These are phyloP conservation scores for Lerema accius DNA, from an alignment of 1,140 invertebrate species.

Conservation along the genomic window DNA sequence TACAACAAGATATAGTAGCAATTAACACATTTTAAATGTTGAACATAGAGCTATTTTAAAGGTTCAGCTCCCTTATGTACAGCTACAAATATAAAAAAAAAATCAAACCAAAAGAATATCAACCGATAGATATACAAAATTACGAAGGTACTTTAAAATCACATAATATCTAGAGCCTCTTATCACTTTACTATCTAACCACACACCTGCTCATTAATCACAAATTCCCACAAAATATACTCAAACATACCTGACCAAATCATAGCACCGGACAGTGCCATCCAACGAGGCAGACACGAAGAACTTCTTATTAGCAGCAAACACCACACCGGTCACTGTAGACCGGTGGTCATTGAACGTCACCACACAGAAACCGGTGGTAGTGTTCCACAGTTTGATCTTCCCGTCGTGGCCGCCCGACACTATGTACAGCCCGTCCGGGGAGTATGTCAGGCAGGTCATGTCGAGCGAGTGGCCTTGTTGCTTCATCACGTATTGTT, in stretches of 20 bases:
- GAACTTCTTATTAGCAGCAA: constrained; percentile 96
- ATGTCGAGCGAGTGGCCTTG: constrained; percentile 97
- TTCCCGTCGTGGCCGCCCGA: constrained; percentile 98
- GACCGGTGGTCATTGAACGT: constrained; percentile 96
- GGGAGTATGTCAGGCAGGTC: constrained; percentile 94
- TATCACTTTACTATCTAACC: too few species aligned
- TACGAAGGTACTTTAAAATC: too few species aligned
- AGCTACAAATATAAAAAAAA: too few species aligned
- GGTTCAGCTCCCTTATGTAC: too few species aligned
- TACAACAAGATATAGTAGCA: too few species aligned
- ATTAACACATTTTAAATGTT: too few species aligned
- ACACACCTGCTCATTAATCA: too few species aligned
- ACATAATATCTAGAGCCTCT: too few species aligned
- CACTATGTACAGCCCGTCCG: constrained; percentile 94
- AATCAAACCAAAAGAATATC: too few species aligned
- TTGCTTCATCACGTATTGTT: constrained; percentile 99
- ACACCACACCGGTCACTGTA: constrained; percentile 90
- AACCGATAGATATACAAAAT: too few species aligned
- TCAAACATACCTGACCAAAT: constrained; percentile 88
- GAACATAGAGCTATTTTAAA: too few species aligned
- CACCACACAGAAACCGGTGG: constrained; percentile 95
- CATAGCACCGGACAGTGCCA: constrained; percentile 97
- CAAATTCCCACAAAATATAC: not conserved
- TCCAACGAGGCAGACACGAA: constrained; percentile 95
- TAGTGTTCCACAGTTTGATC: constrained; percentile 97